Conservation (phyloP, 1,140 invertebrate species). For the Babylonia areolata region DNA sequence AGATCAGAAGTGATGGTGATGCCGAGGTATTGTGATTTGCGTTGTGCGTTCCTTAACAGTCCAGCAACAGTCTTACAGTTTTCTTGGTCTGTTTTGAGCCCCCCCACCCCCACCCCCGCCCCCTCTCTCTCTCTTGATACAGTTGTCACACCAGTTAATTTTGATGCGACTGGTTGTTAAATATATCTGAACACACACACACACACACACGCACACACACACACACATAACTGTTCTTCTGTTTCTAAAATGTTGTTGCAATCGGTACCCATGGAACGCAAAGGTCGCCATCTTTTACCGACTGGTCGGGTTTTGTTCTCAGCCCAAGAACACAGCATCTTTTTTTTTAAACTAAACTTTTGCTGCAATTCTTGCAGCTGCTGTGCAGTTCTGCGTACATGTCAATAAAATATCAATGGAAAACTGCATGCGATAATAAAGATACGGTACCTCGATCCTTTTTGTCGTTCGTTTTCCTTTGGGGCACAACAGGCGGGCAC, state of each 20-base stretch:
- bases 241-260: background rate
- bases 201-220: background rate
- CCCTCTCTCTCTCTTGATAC: background rate
- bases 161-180: background rate
- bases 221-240: background rate
- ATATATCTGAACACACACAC: background rate
- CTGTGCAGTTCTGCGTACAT: background rate
- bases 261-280: background rate
- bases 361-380: background rate
- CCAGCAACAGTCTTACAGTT: background rate
- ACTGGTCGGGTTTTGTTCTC: too few species aligned
- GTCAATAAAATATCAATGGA: background rate
- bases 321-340: background rate
- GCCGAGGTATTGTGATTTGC: too few species aligned
- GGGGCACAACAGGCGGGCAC: conserved; percentile 13
- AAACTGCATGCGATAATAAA: background rate
- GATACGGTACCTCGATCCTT: background rate
- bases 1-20: too few species aligned
- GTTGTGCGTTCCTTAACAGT: background rate
- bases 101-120: too few species aligned
- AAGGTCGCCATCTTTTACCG: background rate
- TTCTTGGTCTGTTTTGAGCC: too few species aligned
- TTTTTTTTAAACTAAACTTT: too few species aligned
- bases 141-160: too few species aligned
- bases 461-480: background rate